These are phyloP conservation scores for Penaeus japonicus DNA, from an alignment of 1,140 invertebrate genomes.

Conservation along the genomic window DNA sequence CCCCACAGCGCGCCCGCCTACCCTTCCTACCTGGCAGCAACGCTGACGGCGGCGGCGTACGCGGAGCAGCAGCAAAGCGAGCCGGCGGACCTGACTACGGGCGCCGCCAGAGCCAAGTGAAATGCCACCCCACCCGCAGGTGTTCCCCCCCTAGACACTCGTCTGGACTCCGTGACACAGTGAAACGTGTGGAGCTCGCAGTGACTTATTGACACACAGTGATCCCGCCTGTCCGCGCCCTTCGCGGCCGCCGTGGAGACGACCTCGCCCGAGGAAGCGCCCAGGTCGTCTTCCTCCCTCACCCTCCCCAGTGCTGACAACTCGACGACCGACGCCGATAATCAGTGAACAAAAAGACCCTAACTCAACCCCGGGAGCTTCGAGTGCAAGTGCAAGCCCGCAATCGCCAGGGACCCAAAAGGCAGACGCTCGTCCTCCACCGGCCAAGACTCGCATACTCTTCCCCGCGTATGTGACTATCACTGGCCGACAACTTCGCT, in stretches of 20 bases:
- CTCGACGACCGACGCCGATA: too few relatives aligned
- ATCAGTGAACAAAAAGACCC: too few relatives aligned
- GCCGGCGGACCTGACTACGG: conserved; percentile 41
- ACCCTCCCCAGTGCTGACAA: background rate
- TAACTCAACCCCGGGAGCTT: too few relatives aligned
- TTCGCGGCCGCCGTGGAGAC: background rate
- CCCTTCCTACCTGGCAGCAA: conserved; percentile 37
- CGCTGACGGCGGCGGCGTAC: conserved; percentile 40
- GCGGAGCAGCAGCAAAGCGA: conserved; percentile 43
- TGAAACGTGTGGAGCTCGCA: conserved; percentile 19
- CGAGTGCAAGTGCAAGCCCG: too few relatives aligned
- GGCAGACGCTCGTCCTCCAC: too few relatives aligned
- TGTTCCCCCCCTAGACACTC: background rate
- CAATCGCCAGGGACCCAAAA: too few relatives aligned
- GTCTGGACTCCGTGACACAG: conserved; percentile 11
- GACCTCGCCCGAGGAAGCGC: too few relatives aligned
- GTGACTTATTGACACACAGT: background rate
- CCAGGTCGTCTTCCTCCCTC: too few relatives aligned
- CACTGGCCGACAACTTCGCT: too few relatives aligned
- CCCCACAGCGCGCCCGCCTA: background rate
- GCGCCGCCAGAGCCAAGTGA: conserved; percentile 38
- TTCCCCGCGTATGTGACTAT: too few relatives aligned
- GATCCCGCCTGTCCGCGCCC: background rate
- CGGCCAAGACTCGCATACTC: too few relatives aligned
- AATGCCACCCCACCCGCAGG: background rate